phyloP scores from a whole-genome alignment of 2,888 invertebrate genomes.

The Sphaerophoria taeniata region DNA sequence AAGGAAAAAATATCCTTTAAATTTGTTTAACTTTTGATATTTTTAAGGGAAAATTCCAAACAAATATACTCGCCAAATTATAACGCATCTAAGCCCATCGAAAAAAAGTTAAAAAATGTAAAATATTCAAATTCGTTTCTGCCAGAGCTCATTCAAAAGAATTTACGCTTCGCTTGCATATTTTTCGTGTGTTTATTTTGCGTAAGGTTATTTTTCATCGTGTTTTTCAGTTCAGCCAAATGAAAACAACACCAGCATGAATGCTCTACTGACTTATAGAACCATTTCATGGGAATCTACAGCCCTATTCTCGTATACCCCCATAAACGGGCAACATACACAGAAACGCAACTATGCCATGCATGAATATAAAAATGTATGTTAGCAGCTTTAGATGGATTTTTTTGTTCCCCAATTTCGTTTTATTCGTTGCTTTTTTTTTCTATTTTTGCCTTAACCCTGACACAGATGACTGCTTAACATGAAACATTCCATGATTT shows the following conservation, averaged over 20 bases:
- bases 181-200: neutral
- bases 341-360: neutral
- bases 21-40: no score
- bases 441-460: constrained; percentile 53
- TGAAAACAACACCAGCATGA: constrained; percentile 15
- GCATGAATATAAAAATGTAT: constrained; percentile 41
- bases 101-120: neutral
- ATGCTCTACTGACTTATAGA: constrained; percentile 32
- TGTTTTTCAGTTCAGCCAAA: neutral
- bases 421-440: neutral
- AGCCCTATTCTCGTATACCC: neutral
- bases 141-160: neutral
- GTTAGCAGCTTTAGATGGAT: constrained; percentile 19
- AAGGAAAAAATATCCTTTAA: no score
- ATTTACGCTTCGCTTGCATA: neutral
- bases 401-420: constrained; percentile 25
- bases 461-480: constrained; percentile 72
- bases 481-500: constrained; percentile 73
- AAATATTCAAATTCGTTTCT: neutral
- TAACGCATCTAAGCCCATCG: no score
- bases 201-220: constrained; percentile 9
- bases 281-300: constrained; percentile 1
- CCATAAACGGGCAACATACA: neutral
- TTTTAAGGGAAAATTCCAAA: no score
- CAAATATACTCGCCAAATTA: no score